Conservation (phyloP, 2,113 vertebrate genomes). For the Puntigrus tetrazona region DNA sequence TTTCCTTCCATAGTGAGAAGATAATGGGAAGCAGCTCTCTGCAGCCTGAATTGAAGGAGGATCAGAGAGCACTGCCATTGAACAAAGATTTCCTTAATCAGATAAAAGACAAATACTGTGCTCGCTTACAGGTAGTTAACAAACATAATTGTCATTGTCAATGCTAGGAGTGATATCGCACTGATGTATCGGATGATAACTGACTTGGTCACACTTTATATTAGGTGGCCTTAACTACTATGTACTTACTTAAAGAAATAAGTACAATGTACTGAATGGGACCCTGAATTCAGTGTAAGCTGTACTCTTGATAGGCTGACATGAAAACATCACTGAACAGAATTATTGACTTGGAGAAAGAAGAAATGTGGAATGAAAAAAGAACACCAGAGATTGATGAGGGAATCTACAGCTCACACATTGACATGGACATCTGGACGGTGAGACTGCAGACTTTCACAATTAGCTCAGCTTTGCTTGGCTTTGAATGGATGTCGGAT, state of each 20-base stretch:
- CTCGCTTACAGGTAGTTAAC: constrained; percentile 34
- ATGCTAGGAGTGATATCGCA: background rate
- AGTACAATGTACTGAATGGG: too few relatives aligned
- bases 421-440: constrained; percentile 72
- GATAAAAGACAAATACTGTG: constrained; percentile 67
- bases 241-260: too few relatives aligned
- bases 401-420: constrained; percentile 53
- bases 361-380: constrained; percentile 60
- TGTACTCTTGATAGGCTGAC: constrained; percentile 60
- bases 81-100: constrained; percentile 59
- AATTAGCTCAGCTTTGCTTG: background rate
- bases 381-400: constrained; percentile 61
- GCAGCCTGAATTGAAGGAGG: constrained; percentile 66
- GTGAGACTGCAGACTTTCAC: constrained; percentile 52
- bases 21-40: constrained; percentile 70
- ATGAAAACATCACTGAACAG: constrained; percentile 52
- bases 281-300: background rate
- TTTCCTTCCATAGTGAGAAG: constrained; percentile 62
- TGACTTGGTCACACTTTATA: too few relatives aligned
- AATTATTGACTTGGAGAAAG: constrained; percentile 60
- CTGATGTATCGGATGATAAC: too few relatives aligned
- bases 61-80: constrained; percentile 56
- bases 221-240: too few relatives aligned
- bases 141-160: background rate
- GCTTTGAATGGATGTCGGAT: background rate